These are phyloP conservation scores for Rallus crepitans DNA, from an alignment of 2,797 vertebrate genomes.

Conservation along the genomic window DNA sequence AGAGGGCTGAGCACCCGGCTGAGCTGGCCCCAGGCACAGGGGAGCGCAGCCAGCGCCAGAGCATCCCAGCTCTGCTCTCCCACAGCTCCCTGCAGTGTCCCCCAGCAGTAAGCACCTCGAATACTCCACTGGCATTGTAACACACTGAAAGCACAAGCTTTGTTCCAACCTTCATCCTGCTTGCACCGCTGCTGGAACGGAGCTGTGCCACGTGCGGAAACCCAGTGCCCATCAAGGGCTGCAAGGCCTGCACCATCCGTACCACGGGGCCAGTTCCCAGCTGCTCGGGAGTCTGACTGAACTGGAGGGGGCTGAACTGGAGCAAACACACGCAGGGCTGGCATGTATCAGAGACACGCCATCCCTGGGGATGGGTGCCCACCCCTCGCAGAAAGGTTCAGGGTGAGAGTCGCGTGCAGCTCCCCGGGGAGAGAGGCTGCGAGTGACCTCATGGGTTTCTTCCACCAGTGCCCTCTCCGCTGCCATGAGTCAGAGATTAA, in stretches of 20 bases:
- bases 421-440: neutral
- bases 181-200: neutral
- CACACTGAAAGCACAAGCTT: neutral
- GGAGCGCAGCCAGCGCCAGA: neutral
- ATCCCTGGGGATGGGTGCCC: fast-evolving
- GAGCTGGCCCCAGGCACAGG: fast-evolving
- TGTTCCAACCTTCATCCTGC: neutral
- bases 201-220: neutral
- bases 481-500: conserved; percentile 68
- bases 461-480: conserved; percentile 15
- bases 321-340: neutral
- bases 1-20: neutral
- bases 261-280: neutral
- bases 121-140: neutral
- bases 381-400: neutral
- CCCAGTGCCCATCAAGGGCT: neutral
- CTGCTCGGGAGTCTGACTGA: neutral
- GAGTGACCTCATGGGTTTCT: conserved; percentile 63
- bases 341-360: fast-evolving
- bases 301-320: neutral
- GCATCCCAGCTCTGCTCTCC: neutral
- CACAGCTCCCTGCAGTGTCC: neutral
- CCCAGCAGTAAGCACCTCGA: neutral
- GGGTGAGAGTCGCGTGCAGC: neutral
- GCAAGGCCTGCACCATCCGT: fast-evolving